These are phyloP conservation scores for Epsilonema sp. DNA, from an alignment of 2,888 invertebrate species.

Conservation along the genomic window DNA sequence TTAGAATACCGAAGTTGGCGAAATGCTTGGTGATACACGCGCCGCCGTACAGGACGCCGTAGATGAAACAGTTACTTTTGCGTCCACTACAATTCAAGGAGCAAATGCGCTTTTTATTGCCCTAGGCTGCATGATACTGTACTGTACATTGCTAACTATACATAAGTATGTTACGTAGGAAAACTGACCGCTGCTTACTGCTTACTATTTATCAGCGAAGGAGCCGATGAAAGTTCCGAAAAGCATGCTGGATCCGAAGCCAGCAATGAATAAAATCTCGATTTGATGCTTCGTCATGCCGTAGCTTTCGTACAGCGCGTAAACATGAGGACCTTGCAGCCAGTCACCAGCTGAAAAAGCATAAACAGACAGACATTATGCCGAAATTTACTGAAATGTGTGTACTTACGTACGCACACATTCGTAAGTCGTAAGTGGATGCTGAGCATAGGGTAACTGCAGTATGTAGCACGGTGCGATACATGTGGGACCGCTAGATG, in stretches of 20 bases:
- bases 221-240: slow-evolving; percentile 38
- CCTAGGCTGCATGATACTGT: too few species aligned
- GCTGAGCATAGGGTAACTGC: too few species aligned
- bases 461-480: too few species aligned
- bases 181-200: too few species aligned
- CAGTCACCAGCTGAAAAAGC: slow-evolving; percentile 35
- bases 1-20: slow-evolving; percentile 33
- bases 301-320: slow-evolving; percentile 37
- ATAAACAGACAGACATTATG: too few species aligned
- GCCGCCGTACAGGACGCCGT: slow-evolving; percentile 35
- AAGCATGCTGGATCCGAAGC: slow-evolving; percentile 37
- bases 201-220: slow-evolving; percentile 37
- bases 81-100: slow-evolving; percentile 36
- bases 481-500: too few species aligned
- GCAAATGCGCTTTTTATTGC: too few species aligned
- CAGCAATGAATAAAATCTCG: slow-evolving; percentile 37
- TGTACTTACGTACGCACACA: too few species aligned
- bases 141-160: too few species aligned
- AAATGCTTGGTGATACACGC: slow-evolving; percentile 39
- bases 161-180: too few species aligned
- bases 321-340: slow-evolving; percentile 39
- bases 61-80: slow-evolving; percentile 34
- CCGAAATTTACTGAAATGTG: too few species aligned
- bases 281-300: slow-evolving; percentile 34
- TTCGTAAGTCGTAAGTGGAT: too few species aligned